These are phyloP conservation scores for Neosalanx taihuensis DNA, from an alignment of 2,797 vertebrate species.

Conservation along the genomic window DNA sequence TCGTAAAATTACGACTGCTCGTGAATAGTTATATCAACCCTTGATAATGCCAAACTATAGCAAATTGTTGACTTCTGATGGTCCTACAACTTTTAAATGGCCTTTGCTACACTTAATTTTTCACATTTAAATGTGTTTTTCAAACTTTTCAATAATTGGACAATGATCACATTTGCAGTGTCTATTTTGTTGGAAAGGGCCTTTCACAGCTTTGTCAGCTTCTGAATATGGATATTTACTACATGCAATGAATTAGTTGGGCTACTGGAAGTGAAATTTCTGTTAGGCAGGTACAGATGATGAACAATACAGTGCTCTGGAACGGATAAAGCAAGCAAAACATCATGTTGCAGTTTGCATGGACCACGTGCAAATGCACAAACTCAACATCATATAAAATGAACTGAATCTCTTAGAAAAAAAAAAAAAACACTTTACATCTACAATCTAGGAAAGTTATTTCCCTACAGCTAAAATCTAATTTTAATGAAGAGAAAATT, in stretches of 20 bases:
- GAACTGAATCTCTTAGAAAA: slow-evolving; percentile 44
- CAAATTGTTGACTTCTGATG: slow-evolving; percentile 22
- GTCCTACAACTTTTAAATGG: slow-evolving; percentile 31
- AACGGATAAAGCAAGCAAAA: slow-evolving; percentile 39
- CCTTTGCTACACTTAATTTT: slow-evolving; percentile 29
- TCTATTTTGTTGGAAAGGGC: slow-evolving; percentile 57
- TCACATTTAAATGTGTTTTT: neutral
- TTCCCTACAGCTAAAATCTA: slow-evolving; percentile 58
- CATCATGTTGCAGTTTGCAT: slow-evolving; percentile 36
- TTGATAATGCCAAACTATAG: slow-evolving; percentile 12
- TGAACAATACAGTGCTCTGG: slow-evolving; percentile 38
- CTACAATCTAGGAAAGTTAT: slow-evolving; percentile 57
- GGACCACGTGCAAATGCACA: slow-evolving; percentile 45
- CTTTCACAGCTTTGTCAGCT: slow-evolving; percentile 62
- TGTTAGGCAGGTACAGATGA: slow-evolving; percentile 38
- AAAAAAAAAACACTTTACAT: slow-evolving; percentile 34
- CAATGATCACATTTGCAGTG: slow-evolving; percentile 70
- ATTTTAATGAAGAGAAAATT: slow-evolving; percentile 63
- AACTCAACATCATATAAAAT: slow-evolving; percentile 46
- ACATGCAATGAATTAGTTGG: slow-evolving; percentile 49
- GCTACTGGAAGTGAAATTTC: slow-evolving; percentile 29
- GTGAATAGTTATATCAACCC: slow-evolving; percentile 34
- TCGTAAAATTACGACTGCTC: slow-evolving; percentile 34
- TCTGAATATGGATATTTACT: slow-evolving; percentile 53
- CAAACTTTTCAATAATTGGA: slow-evolving; percentile 20